phyloP scores from a whole-genome alignment of 2,888 invertebrate genomes.

The Nomada goodeniana region DNA sequence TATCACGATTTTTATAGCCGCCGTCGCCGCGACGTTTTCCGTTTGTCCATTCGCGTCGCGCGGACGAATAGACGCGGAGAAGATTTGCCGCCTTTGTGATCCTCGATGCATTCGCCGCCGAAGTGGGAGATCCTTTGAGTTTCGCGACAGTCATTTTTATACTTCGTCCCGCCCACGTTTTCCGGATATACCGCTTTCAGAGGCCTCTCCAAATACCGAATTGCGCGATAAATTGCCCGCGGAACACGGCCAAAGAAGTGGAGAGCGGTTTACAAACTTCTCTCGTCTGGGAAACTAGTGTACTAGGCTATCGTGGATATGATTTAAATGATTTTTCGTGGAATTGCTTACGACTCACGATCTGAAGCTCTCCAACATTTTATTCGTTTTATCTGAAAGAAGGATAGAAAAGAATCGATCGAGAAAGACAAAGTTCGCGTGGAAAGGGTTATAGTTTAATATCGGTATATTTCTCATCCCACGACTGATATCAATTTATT shows the following conservation, averaged over 20 bases:
- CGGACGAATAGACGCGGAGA: conserved; percentile 13
- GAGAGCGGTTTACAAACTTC: conserved; percentile 46
- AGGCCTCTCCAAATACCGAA: not conserved
- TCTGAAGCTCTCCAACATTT: too few relatives aligned
- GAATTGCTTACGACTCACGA: too few relatives aligned
- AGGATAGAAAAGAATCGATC: too few relatives aligned
- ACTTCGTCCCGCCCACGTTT: not conserved
- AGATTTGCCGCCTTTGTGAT: conserved; percentile 12
- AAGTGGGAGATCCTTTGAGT: not conserved
- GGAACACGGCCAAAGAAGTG: conserved; percentile 11
- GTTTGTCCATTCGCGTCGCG: not conserved
- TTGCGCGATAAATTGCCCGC: conserved; percentile 41
- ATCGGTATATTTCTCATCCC: too few relatives aligned
- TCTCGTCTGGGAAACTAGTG: not conserved
- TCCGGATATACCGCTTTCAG: not conserved
- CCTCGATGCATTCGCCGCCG: not conserved
- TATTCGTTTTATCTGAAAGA: too few relatives aligned
- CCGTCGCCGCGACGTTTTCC: not conserved
- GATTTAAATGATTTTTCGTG: too few relatives aligned
- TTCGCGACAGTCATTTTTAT: conserved; percentile 23
- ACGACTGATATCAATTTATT: too few relatives aligned
- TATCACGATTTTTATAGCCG: conserved; percentile 48
- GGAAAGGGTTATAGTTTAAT: too few relatives aligned
- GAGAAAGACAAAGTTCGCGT: too few relatives aligned
- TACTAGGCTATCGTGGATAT: too few relatives aligned